Evolutionary conservation across 2,113 vertebrate species (phyloP), one percentile per base, ranked within the genome.

Genomic region (Monopterus albus): DNA sequence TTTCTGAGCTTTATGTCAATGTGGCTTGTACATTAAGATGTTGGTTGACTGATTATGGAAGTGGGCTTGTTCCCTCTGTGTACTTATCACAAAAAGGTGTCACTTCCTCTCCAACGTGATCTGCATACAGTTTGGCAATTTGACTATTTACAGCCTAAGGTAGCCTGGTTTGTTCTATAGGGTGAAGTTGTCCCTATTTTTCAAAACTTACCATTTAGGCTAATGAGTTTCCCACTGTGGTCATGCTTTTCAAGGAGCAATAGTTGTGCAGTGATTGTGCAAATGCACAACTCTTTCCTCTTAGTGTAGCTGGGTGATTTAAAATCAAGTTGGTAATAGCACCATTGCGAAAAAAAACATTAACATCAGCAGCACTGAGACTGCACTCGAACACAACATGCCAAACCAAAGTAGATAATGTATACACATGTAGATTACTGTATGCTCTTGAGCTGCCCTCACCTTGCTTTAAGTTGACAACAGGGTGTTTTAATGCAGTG

Each of bases 321-420:
- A 13, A 72, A 66, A 66, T 68, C 42, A 52, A 17, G 18, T 10
- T 77, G 62, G 62, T 42, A 36, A 25, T 1, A n/a, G 18, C 15
- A 46, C 8, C 11, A 46, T 23, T 60, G 36, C 52, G 47, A 51
- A 18, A 56, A 38, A 77, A 35, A 29, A 42, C 39, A n/a, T n/a
- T n/a, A 67, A 46, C 3, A 60, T 61, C 21, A 51, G 20, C 50
- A 76, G 29, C 82, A 59, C 58, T 60, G 47, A 70, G 29, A 20
- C 18, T 62, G 59, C 56, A 25, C 52, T 68, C 33, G 43, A 72
- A 73, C 18, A 55, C 33, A 23, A 36, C 20, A 47, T 7, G 18
- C 7, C 29, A 40, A 63, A 45, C 18, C 14, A 36, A 67, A 36
- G 18, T 56, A 26, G 4, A 50, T 17, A 35, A 33, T 2, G n/a